These are phyloP conservation scores for Hyles lineata DNA, from an alignment of 2,888 invertebrate species.

Conservation along the genomic window DNA sequence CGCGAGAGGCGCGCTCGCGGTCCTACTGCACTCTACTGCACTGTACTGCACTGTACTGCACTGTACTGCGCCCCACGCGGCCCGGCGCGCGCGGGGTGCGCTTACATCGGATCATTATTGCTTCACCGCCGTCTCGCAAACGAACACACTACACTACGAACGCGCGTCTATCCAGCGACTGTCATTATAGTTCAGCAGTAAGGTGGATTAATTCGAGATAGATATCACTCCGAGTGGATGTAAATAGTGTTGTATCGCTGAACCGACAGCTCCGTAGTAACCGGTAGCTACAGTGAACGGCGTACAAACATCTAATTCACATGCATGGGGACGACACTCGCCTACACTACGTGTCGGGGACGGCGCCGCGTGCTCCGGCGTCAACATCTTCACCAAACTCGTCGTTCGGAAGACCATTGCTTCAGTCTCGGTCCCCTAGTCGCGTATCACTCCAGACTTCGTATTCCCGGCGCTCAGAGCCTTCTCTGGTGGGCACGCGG, in stretches of 20 bases:
- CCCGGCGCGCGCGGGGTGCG: slow-evolving; percentile 59
- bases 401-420: slow-evolving; percentile 29
- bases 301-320: not conserved
- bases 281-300: not conserved
- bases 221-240: not conserved
- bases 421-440: slow-evolving; percentile 36
- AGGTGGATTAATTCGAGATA: not conserved
- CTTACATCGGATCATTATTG: slow-evolving; percentile 11
- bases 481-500: slow-evolving; percentile 23
- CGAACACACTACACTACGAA: slow-evolving; percentile 3
- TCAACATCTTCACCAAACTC: not conserved
- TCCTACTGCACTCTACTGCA: not conserved
- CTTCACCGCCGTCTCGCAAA: slow-evolving; percentile 1
- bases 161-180: not conserved
- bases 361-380: not conserved
- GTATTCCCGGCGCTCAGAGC: slow-evolving; percentile 31
- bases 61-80: slow-evolving; percentile 43
- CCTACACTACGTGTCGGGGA: not conserved
- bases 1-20: too few species aligned
- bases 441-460: slow-evolving; percentile 32
- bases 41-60: not conserved
- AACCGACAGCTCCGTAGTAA: slow-evolving; percentile 2
- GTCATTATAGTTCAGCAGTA: not conserved
- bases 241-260: not conserved
- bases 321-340: not conserved